These are phyloP conservation scores for Hoplodrina ambigua DNA, from an alignment of 2,888 invertebrate species.

Conservation along the genomic window DNA sequence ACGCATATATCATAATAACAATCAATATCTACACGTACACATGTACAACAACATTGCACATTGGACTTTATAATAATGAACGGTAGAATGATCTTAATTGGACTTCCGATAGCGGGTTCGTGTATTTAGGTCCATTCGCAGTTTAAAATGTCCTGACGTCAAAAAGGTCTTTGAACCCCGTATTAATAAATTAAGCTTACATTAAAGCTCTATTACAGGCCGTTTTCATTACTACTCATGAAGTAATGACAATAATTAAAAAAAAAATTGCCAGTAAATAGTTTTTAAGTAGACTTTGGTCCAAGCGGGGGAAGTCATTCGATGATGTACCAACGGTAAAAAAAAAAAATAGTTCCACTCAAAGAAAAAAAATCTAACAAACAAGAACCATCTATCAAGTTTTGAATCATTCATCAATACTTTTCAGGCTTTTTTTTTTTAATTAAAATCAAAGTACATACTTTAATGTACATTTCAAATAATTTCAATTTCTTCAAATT, in stretches of 20 bases:
- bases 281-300: no score
- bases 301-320: no score
- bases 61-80: slow-evolving; percentile 60
- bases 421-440: no score
- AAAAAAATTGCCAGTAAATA: no score
- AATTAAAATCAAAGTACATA: no score
- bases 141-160: slow-evolving; percentile 25
- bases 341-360: no score
- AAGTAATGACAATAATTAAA: no score
- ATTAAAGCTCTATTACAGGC: slow-evolving; percentile 1
- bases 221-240: neutral
- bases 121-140: slow-evolving; percentile 19
- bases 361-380: neutral
- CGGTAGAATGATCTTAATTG: slow-evolving; percentile 48
- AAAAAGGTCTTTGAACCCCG: neutral
- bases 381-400: no score
- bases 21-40: slow-evolving; percentile 45
- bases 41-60: slow-evolving; percentile 52
- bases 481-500: no score
- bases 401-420: no score
- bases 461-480: no score
- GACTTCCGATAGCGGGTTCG: slow-evolving; percentile 48
- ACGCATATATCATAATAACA: slow-evolving; percentile 56
- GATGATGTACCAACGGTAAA: no score
- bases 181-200: slow-evolving; percentile 13